Evolutionary conservation across 2,888 invertebrate genomes (phyloP).

Genomic region (Netelia virgata): DNA sequence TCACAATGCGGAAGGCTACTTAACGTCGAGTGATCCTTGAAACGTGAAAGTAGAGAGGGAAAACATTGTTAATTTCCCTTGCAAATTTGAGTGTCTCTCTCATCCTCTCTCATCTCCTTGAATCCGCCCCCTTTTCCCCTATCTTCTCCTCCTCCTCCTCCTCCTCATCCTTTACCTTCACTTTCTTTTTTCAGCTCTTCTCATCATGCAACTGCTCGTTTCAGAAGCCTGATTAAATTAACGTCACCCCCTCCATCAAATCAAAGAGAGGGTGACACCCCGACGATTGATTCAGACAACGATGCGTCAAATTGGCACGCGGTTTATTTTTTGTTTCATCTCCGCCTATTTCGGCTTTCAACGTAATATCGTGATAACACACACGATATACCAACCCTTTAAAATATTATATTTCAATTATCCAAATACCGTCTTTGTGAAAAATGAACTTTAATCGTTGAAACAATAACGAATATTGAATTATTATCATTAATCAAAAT

Average conservation of each 20-base stretch:
- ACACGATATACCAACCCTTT: neutral
- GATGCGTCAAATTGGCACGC: conserved; percentile 61
- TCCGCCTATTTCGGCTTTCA: conserved; percentile 3
- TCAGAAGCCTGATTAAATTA: conserved; percentile 78
- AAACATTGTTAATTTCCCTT: conserved; percentile 82
- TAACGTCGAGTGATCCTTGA: conserved; percentile 79
- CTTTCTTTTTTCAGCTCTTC: conserved; percentile 46
- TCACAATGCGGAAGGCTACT: conserved; percentile 74
- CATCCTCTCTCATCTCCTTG: conserved; percentile 38
- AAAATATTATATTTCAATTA: conserved; percentile 8
- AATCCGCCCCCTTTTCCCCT: conserved; percentile 2
- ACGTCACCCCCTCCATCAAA: conserved; percentile 68
- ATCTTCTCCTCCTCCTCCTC: conserved; percentile 42
- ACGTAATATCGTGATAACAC: neutral
- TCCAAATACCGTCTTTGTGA: neutral
- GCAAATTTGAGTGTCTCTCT: conserved; percentile 78
- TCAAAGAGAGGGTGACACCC: conserved; percentile 36
- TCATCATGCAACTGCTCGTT: conserved; percentile 71
- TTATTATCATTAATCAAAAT: too few species aligned
- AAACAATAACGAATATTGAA: too few species aligned
- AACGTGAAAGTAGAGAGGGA: conserved; percentile 75
- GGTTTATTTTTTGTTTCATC: conserved; percentile 25
- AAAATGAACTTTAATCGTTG: too few species aligned
- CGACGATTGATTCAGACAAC: conserved; percentile 57
- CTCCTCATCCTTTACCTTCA: conserved; percentile 8